Base-by-base conservation (phyloP, 2,888 invertebrate species). In the Gandaritis pyraliata region DNA sequence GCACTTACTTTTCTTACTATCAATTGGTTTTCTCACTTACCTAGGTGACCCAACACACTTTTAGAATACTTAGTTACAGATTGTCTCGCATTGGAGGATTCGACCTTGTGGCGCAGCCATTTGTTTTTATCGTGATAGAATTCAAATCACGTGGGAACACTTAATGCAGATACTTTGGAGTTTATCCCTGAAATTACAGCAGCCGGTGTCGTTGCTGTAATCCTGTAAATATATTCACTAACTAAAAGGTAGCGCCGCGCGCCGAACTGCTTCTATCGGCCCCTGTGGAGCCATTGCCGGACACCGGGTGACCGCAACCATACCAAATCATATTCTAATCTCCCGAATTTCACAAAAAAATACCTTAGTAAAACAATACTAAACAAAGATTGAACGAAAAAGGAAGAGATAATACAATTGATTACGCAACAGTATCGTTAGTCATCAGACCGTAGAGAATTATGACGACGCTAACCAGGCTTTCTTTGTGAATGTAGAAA, bases 211-310 rank as follows among this genome's bases (percentile, higher is more conserved):
- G 71, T 74, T 72, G 66, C 63, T 68, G 78, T 89, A 87, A 89
- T 87, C 85, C 83, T 69, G 71, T 77, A 88, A 90, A 91, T 88
- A 80, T 91, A 91, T 91, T 86, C 91, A 81, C 78, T 78, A 90
- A 90, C 90, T 88, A 90, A 91, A 90, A 89, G 90, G 88, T 80
- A 82, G 74, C 75, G 74, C 69, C 77, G 74, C 75, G 68, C 68
- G 33, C 43, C 65, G 61, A 60, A 58, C 68, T 65, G 70, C 57
- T 67, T 68, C 66, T 77, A 88, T 85, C 64, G 80, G 73, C 71
- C 90, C 86, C 88, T 41, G 67, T 77, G 83, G 90, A 76, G 72
- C 82, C 65, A 87, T 88, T 78, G 73, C 71, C 67, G 85, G 85
- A 80, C 85, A 73, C 65, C 81, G 82, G 83, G 87, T 86, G 88